Percentiles rank a stretch among this genome's conserved stretches.
These are phyloP conservation scores for Phyllopteryx taeniolatus DNA, from an alignment of 2,113 vertebrate genomes.

Conservation along the genomic window DNA sequence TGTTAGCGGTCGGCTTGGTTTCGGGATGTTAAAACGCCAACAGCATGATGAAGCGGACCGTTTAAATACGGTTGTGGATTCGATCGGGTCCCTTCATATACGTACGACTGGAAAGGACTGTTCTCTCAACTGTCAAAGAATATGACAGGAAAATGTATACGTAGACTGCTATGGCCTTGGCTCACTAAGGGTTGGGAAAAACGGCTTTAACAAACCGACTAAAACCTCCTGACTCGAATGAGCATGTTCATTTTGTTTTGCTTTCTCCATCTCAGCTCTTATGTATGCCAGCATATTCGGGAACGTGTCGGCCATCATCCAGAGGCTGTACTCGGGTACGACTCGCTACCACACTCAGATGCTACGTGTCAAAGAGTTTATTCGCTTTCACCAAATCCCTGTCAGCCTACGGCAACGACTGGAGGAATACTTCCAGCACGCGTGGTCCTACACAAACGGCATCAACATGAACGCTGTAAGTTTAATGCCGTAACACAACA, in stretches of 20 bases:
- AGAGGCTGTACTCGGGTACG: constrained; percentile 90
- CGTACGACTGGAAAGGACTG: too few species aligned
- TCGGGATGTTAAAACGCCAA: too few species aligned
- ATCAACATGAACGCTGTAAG: constrained; percentile 97
- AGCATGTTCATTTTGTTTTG: background rate
- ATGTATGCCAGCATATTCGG: constrained; percentile 99
- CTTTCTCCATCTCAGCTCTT: constrained; percentile 75
- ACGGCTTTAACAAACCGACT: background rate
- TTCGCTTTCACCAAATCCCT: constrained; percentile 97
- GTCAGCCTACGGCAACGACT: constrained; percentile 85
- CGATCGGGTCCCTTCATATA: too few species aligned
- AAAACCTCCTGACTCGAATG: too few species aligned
- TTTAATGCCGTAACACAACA: background rate
- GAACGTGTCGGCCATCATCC: constrained; percentile 96
- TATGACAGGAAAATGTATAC: too few species aligned
- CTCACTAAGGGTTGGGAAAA: too few species aligned
- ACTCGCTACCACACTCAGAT: constrained; percentile 96
- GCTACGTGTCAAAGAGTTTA: constrained; percentile 94
- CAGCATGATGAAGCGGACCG: too few species aligned
- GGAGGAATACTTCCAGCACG: constrained; percentile 97
- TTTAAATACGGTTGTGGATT: too few species aligned
- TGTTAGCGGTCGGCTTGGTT: too few species aligned
- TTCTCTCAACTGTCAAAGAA: too few species aligned
- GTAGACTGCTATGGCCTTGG: too few species aligned
- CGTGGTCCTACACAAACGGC: constrained; percentile 97